These are phyloP conservation scores for Crotalus viridis DNA, from an alignment of 2,113 vertebrate genomes.

Conservation along the genomic window DNA sequence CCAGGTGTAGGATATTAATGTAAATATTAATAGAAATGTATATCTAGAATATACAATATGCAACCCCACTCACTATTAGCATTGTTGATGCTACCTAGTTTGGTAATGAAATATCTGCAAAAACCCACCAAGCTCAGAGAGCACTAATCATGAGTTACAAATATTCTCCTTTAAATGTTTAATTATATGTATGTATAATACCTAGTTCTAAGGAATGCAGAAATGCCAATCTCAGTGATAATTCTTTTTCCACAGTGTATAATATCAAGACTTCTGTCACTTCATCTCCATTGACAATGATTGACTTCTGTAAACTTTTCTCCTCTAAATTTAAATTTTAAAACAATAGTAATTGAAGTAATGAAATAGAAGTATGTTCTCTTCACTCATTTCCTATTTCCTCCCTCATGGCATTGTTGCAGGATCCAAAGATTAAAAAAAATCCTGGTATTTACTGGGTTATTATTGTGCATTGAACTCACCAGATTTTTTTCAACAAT, in stretches of 20 bases:
- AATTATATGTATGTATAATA: background rate
- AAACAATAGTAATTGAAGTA: background rate
- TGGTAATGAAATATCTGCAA: background rate
- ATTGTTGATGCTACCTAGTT: background rate
- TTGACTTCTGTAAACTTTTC: background rate
- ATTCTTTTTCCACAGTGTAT: background rate
- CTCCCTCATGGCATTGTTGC: background rate
- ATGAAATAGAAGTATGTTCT: background rate
- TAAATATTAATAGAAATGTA: background rate
- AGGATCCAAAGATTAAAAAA: background rate
- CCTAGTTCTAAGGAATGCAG: background rate
- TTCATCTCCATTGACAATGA: background rate
- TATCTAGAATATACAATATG: background rate
- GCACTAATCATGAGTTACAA: background rate
- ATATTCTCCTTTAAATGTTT: background rate
- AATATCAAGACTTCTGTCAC: background rate
- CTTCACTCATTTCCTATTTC: background rate
- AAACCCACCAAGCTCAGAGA: background rate
- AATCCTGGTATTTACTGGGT: background rate
- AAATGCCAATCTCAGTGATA: background rate
- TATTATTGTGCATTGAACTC: background rate
- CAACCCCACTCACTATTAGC: background rate
- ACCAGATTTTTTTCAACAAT: background rate
- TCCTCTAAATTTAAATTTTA: background rate
- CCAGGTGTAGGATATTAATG: background rate